phyloP scores from a whole-genome alignment of 2,113 vertebrate genomes.

The Poecile atricapillus region DNA sequence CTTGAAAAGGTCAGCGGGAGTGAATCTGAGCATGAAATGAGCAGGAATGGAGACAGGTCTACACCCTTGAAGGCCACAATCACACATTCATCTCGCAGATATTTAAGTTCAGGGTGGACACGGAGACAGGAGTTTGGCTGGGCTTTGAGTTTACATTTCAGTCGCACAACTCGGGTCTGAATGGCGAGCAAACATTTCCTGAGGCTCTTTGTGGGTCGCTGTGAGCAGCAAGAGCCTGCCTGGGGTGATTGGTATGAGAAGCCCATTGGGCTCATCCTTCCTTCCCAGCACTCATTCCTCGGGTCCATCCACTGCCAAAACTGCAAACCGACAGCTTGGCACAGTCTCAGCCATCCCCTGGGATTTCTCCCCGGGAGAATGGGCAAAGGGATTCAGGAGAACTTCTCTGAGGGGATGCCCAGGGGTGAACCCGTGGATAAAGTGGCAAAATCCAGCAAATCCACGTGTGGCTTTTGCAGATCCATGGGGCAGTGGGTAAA shows the following conservation, averaged over 20 bases:
- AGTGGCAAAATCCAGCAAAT: background rate
- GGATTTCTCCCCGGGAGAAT: background rate
- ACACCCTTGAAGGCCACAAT: background rate
- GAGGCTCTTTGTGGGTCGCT: background rate
- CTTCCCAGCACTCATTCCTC: background rate
- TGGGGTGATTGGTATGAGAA: background rate
- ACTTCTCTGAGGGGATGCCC: background rate
- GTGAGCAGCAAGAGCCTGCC: background rate
- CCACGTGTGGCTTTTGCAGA: background rate
- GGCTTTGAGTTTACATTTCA: background rate
- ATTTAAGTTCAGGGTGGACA: background rate
- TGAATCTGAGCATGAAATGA: constrained; percentile 20
- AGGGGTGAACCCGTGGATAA: rapidly evolving
- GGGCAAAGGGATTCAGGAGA: background rate
- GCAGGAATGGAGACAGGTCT: constrained; percentile 7
- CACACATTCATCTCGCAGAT: background rate
- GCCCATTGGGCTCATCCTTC: background rate
- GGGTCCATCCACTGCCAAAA: background rate
- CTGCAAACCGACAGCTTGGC: background rate
- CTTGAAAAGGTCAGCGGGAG: constrained; percentile 51
- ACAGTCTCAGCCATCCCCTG: background rate
- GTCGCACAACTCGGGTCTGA: background rate
- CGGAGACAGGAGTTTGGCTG: background rate
- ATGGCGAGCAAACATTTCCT: background rate
- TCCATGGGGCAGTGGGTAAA: background rate